Evolutionary conservation across 2,888 invertebrate species (phyloP), one percentile per base, ranked within the genome.

Genomic region (Galeopsomyia nigrocyanea): DNA sequence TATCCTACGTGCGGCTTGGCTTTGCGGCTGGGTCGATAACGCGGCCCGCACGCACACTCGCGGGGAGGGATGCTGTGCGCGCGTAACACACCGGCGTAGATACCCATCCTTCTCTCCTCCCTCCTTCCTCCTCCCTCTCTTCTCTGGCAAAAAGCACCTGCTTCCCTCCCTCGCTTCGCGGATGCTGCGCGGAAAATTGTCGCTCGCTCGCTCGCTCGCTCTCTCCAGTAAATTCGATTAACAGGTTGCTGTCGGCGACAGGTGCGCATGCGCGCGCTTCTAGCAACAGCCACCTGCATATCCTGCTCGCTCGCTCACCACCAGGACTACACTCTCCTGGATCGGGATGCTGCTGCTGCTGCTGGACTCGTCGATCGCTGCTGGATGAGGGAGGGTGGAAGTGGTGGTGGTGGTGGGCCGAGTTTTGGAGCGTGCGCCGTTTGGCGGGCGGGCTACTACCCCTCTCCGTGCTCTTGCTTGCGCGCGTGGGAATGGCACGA

Each of bases 21-120:
- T 75, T 78, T 76, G 65, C 56, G 49, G 80, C 82, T 82, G 83
- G 85, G 85, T 85, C 85, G 85, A 85, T 85, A 85, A 84, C 65
- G 71, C 64, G 61, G 31, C 31, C 31, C 31, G 31, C 31, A 31
- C 31, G 31, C 31, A 31, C 31, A 31, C 31, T 31, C 31, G 31
- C 31, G 31, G 31, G 7, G 31, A 31, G 31, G 31, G 31, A 31
- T 31, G 31, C 31, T 31, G 31, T n/a, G 22, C 3, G n/a, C 49
- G 50, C 49, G 49, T 57, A 31, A 49, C 49, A 57, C 66, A 49
- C 53, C 55, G 6, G 21, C 14, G n/a, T n/a, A n/a, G n/a, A n/a
- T 49, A 16, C 17, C 17, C 14, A 19, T 49, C 21, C 21, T 56
- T 55, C 31, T 31, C 56, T 17, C 26, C n/a, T 26, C 46, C 14